Evolutionary conservation across 2,113 vertebrate genomes (phyloP).

Genomic region (Trachemys scripta): DNA sequence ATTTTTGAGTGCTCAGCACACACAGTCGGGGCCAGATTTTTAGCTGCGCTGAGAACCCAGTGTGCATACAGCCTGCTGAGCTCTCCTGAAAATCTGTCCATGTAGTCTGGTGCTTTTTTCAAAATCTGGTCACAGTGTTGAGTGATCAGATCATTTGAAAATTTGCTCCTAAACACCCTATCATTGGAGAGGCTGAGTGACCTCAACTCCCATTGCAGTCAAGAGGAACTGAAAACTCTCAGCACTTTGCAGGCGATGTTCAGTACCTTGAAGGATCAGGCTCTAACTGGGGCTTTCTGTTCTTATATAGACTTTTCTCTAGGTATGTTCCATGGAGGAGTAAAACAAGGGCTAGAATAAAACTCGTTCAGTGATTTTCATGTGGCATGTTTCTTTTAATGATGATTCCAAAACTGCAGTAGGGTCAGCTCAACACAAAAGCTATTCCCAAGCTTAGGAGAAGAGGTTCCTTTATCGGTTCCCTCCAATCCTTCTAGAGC

Average conservation of each 20-base stretch:
- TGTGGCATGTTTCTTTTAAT: constrained; percentile 40
- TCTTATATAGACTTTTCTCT: constrained; percentile 27
- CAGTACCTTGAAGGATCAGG: not conserved
- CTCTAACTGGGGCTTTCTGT: not conserved
- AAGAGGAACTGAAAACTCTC: not conserved
- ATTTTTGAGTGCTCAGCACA: not conserved
- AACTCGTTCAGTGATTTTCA: not conserved
- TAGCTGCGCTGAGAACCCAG: not conserved
- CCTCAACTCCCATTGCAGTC: not conserved
- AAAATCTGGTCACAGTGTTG: not conserved
- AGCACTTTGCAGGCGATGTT: not conserved
- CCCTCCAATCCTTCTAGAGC: constrained; percentile 7
- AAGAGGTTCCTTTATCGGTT: constrained; percentile 18
- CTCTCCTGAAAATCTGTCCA: not conserved
- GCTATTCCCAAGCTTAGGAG: not conserved
- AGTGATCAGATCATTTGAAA: not conserved
- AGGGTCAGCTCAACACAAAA: constrained; percentile 1
- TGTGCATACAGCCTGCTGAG: not conserved
- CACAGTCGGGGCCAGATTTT: not conserved
- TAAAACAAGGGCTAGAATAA: constrained; percentile 5
- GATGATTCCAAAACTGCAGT: constrained; percentile 16
- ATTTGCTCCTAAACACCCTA: not conserved
- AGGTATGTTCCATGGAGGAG: not conserved
- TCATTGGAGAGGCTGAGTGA: not conserved
- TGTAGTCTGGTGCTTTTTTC: not conserved